Evolutionary conservation across 2,113 vertebrate genomes (phyloP).

Genomic region (Notarius quadriscutis): DNA sequence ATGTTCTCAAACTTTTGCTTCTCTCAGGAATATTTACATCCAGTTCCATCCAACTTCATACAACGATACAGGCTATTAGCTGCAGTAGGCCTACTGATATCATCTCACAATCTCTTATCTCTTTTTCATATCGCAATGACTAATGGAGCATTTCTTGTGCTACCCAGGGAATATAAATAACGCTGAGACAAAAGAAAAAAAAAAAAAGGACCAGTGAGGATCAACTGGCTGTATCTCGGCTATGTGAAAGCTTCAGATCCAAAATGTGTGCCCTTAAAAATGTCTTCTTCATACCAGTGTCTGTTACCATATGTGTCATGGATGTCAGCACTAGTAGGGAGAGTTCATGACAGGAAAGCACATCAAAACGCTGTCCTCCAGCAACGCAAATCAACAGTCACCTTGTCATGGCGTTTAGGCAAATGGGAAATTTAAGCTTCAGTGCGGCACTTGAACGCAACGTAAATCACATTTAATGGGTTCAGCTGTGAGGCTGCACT

Average conservation of each 20-base stretch:
- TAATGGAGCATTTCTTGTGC: neutral
- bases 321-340: neutral
- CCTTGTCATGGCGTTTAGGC: slow-evolving; percentile 19
- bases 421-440: slow-evolving; percentile 19
- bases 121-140: neutral
- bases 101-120: neutral
- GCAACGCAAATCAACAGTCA: slow-evolving; percentile 25
- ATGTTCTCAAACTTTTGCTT: slow-evolving; percentile 1
- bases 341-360: neutral
- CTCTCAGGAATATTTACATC: neutral
- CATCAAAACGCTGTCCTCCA: neutral
- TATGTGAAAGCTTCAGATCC: neutral
- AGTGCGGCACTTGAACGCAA: slow-evolving; percentile 19
- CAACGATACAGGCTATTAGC: neutral
- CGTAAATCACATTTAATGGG: slow-evolving; percentile 33
- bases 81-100: neutral
- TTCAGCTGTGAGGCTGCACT: slow-evolving; percentile 20
- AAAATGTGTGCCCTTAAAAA: neutral
- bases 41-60: neutral
- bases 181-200: too few species aligned
- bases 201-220: neutral
- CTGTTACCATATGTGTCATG: neutral
- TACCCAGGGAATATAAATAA: neutral
- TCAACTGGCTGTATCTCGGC: neutral
- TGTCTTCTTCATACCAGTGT: neutral